Percentiles rank a stretch among this genome's conserved stretches.
Conservation (phyloP, 2,888 invertebrate genomes). For the Marronus borbonicus region DNA sequence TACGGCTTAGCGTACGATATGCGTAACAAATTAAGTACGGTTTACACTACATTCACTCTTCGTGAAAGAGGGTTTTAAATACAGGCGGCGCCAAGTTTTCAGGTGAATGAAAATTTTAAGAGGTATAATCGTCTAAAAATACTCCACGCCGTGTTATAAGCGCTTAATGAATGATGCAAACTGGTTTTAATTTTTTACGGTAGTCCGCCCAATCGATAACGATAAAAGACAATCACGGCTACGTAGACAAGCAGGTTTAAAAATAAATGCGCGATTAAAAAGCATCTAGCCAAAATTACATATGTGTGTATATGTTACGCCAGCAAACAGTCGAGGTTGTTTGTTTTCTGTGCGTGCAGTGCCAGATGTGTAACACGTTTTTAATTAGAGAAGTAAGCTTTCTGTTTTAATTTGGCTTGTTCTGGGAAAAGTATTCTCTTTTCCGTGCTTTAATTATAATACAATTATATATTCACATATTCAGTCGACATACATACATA, state of each 20-base stretch:
- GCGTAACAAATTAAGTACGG: constrained; percentile 1
- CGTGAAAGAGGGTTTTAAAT: too few species aligned
- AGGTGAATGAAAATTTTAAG: constrained; percentile 37
- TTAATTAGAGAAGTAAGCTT: constrained; percentile 36
- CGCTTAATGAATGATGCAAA: constrained; percentile 28
- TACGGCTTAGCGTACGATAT: background rate
- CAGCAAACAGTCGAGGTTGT: constrained; percentile 25
- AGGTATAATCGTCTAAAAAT: constrained; percentile 28
- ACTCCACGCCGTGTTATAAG: constrained; percentile 2
- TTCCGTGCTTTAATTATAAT: constrained; percentile 14
- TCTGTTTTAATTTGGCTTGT: constrained; percentile 36
- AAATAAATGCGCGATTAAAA: constrained; percentile 34
- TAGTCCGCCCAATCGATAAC: constrained; percentile 33
- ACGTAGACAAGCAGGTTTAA: constrained; percentile 30
- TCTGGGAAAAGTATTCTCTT: constrained; percentile 3
- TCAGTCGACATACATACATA: background rate
- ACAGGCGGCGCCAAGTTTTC: constrained; percentile 17
- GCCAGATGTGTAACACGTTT: constrained; percentile 31
- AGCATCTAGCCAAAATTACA: constrained; percentile 41
- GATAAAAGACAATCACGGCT: constrained; percentile 34
- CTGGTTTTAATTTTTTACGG: background rate
- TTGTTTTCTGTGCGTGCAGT: constrained; percentile 14
- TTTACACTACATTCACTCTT: too few species aligned
- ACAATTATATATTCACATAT: background rate
- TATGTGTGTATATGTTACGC: constrained; percentile 12